Evolutionary conservation across 1,140 invertebrate genomes (phyloP).

Genomic region (Pogonus chalceus): DNA sequence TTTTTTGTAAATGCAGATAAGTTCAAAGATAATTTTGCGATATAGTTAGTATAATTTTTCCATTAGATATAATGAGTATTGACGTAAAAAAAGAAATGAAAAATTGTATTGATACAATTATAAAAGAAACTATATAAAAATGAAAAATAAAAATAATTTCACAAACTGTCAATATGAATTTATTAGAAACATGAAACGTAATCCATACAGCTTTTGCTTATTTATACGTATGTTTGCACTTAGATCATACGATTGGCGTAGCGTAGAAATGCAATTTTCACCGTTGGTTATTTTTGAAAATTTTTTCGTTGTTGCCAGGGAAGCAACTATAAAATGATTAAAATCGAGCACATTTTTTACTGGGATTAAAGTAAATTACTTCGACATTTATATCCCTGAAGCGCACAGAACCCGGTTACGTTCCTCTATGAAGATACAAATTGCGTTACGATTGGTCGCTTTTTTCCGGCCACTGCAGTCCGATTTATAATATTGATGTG

Average conservation of each 20-base stretch:
- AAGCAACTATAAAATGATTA: slow-evolving; percentile 6
- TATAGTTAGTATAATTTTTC: too few species aligned
- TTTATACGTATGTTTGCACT: neutral
- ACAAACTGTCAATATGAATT: too few species aligned
- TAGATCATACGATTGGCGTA: neutral
- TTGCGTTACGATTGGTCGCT: slow-evolving; percentile 2
- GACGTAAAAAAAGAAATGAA: too few species aligned
- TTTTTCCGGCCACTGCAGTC: neutral
- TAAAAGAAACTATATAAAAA: too few species aligned
- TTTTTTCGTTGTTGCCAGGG: neutral
- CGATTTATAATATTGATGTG: slow-evolving; percentile 6
- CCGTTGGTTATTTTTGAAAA: neutral
- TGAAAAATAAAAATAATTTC: too few species aligned
- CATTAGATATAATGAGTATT: too few species aligned
- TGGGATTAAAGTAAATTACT: slow-evolving; percentile 4
- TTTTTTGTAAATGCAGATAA: too few species aligned
- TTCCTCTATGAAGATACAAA: slow-evolving; percentile 1
- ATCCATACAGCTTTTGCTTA: too few species aligned
- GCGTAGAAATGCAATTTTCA: neutral
- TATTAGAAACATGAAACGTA: too few species aligned
- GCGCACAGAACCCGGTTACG: neutral
- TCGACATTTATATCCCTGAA: slow-evolving; percentile 6
- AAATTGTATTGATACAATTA: too few species aligned
- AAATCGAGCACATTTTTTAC: slow-evolving; percentile 6
- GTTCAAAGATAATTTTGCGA: too few species aligned